These are phyloP conservation scores for Bubo scandiacus DNA, from an alignment of 2,113 vertebrate species.

Conservation along the genomic window DNA sequence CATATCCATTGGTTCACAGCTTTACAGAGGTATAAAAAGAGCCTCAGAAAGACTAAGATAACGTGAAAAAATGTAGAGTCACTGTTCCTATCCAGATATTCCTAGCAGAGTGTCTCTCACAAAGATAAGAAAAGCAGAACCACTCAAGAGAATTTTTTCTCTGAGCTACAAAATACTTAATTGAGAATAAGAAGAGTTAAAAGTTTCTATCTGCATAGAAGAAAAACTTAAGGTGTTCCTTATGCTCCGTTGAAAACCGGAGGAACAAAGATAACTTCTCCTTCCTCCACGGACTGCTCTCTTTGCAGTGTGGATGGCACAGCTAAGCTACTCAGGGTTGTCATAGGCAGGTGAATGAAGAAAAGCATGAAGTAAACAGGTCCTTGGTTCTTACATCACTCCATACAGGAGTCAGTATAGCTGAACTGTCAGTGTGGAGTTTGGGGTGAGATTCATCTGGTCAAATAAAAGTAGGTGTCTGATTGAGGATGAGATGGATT, in stretches of 20 bases:
- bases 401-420: fast-evolving
- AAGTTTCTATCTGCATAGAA: neutral
- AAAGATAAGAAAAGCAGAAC: neutral
- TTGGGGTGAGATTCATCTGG: neutral
- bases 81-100: neutral
- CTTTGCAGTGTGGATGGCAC: neutral
- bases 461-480: neutral
- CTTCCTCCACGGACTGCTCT: neutral
- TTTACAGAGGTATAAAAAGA: constrained; percentile 44
- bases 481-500: neutral
- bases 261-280: neutral
- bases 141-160: neutral
- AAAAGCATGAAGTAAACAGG: neutral
- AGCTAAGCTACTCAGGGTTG: neutral
- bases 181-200: neutral
- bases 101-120: neutral
- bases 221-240: neutral
- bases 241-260: neutral
- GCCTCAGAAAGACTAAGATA: neutral
- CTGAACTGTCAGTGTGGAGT: neutral
- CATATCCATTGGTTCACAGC: constrained; percentile 18
- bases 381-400: neutral
- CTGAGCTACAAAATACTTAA: neutral
- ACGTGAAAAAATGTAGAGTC: neutral
- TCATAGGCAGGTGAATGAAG: neutral